Base-by-base conservation (phyloP, 2,797 vertebrate genomes). In the Ficedula albicollis region DNA sequence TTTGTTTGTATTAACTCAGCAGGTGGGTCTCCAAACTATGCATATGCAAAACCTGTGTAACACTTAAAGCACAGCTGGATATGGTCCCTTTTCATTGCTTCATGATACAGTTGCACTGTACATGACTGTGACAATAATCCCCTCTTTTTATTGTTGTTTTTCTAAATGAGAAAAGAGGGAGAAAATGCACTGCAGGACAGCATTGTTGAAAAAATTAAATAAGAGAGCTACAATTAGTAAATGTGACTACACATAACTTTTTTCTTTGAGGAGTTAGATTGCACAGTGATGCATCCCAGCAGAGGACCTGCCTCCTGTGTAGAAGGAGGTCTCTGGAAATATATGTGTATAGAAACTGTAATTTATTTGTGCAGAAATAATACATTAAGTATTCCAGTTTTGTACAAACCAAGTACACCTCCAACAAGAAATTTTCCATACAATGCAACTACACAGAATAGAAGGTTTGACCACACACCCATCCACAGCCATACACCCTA, bases 31-130 rank as follows among this genome's bases (percentile, higher is more conserved):
- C 54, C 54, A 92, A 66, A 66, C 11, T 91, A 86, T 48, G 84
- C 64, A 72, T 56, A 82, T 52, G 34, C 32, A 93, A 89, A 84
- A 83, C 87, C 90, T 94, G 27, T 95, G 30, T 48, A 88, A 43
- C n/a, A 82, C 82, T 93, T 97, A 93, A 95, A 95, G 25, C 70
- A 77, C 62, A 96, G 84, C n/a, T 95, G 90, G 84, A 64, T 83
- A 26, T 64, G 36, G 54, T 84, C 32, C 44, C 13, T 92, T 44
- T 88, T 89, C 77, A 74, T 17, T 80, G 52, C 58, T 94, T 52
- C 27, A 30, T 43, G 36, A 41, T 44, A 55, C 14, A 74, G 11
- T 87, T 86, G 55, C 30, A 87, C 80, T 87, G 82, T 52, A 41
- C n/a, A n/a, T 43, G 36, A 62, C 6, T 63, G 38, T 32, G 49